phyloP scores from a whole-genome alignment of 2,888 invertebrate species.

The Dione juno region DNA sequence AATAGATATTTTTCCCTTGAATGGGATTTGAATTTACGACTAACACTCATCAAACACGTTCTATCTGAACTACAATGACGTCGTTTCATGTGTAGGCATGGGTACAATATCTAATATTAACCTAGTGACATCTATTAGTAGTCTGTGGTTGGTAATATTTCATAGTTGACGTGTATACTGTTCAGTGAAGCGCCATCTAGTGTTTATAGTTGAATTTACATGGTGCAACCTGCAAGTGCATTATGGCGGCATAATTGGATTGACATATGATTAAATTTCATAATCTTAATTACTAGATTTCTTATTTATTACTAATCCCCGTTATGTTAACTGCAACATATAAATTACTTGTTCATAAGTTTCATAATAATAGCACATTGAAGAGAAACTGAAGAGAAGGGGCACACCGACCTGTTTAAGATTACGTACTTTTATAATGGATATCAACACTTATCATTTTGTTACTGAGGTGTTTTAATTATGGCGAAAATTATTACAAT shows the following conservation, averaged over 20 bases:
- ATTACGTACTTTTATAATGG: no score
- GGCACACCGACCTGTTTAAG: no score
- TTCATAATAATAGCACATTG: no score
- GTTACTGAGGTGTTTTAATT: no score
- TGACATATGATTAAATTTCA: neutral
- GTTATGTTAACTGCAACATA: no score
- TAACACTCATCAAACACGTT: neutral
- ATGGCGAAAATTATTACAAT: no score
- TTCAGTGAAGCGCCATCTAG: slow-evolving; percentile 44
- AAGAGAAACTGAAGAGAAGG: neutral
- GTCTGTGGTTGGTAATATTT: slow-evolving; percentile 25
- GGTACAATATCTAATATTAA: neutral
- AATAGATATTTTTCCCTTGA: no score
- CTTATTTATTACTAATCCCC: neutral
- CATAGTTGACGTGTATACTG: slow-evolving; percentile 20
- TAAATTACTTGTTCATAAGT: no score
- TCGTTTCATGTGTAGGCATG: neutral
- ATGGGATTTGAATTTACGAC: no score
- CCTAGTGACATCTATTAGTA: slow-evolving; percentile 45
- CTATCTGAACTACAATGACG: neutral
- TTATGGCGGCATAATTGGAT: slow-evolving; percentile 20
- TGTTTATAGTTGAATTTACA: slow-evolving; percentile 32
- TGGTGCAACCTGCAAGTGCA: slow-evolving; percentile 37
- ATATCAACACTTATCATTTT: no score
- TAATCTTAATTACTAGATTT: neutral